Percentiles rank a stretch among this genome's conserved stretches.
phyloP scores from a whole-genome alignment of 2,888 invertebrate genomes.

The Petrolisthes cinctipes region DNA sequence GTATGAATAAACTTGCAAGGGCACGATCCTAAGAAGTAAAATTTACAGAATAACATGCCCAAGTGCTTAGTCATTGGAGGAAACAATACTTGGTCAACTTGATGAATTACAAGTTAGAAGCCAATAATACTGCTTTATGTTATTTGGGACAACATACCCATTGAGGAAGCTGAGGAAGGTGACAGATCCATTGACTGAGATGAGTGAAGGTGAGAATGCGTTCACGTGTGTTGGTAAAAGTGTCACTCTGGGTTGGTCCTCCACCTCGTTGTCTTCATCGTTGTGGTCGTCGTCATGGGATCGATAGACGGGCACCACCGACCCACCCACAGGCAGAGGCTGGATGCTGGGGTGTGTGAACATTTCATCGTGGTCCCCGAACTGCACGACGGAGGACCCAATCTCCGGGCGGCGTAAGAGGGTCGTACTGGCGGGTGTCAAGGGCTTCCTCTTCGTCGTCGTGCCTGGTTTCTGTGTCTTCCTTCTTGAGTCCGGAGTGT shows the following conservation, averaged over 20 bases:
- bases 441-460: background rate
- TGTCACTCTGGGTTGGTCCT: background rate
- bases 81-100: no score
- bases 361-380: background rate
- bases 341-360: background rate
- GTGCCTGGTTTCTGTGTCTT: background rate
- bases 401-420: background rate
- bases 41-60: no score
- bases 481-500: background rate
- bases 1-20: background rate
- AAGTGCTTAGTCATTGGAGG: no score
- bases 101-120: no score
- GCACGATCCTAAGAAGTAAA: background rate
- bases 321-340: background rate
- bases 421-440: constrained; percentile 9
- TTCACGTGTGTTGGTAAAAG: constrained; percentile 50
- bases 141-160: constrained; percentile 29
- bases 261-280: constrained; percentile 32
- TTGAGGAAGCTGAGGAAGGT: constrained; percentile 42
- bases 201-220: constrained; percentile 50
- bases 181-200: constrained; percentile 49
- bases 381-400: constrained; percentile 4
- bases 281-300: background rate
- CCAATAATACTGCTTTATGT: no score
- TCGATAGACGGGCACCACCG: constrained; percentile 5